phyloP scores from a whole-genome alignment of 2,888 invertebrate genomes.

The Epistrophella euchroma region DNA sequence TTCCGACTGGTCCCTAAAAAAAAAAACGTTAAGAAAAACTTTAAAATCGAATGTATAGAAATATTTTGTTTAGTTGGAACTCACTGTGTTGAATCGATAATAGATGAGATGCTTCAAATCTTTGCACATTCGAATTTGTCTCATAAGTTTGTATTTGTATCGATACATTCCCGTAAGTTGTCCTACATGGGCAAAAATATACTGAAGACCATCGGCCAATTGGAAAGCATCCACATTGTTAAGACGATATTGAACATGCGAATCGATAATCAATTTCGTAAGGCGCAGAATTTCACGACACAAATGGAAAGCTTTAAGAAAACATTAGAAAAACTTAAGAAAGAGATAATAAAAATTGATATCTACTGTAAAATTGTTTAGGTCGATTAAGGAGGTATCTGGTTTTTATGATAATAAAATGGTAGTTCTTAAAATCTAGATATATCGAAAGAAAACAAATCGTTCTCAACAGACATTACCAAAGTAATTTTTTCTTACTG shows the following conservation, averaged over 20 bases:
- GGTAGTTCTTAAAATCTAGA: too few relatives aligned
- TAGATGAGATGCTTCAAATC: conserved; percentile 99
- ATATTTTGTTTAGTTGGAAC: conserved; percentile 79
- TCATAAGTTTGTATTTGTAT: conserved; percentile 99
- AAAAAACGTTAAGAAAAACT: conserved; percentile 7
- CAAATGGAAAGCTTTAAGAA: conserved; percentile 95
- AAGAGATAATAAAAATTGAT: neutral
- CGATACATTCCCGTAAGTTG: conserved; percentile 99
- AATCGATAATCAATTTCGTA: conserved; percentile 99
- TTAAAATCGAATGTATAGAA: conserved; percentile 6
- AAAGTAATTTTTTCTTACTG: too few relatives aligned
- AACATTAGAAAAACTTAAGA: conserved; percentile 46
- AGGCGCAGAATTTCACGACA: conserved; percentile 99
- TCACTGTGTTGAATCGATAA: conserved; percentile 98
- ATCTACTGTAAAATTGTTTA: neutral
- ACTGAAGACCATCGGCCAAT: conserved; percentile 98
- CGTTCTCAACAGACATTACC: too few relatives aligned
- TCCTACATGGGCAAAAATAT: conserved; percentile 99
- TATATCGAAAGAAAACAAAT: too few relatives aligned
- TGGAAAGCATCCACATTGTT: conserved; percentile 99
- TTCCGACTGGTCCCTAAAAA: conserved; percentile 95
- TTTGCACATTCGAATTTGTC: conserved; percentile 99
- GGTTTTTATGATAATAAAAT: neutral
- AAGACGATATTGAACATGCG: conserved; percentile 99
- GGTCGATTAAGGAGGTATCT: neutral